These are phyloP conservation scores for Mystacornis crossleyi DNA, from an alignment of 2,113 vertebrate genomes.

Conservation along the genomic window DNA sequence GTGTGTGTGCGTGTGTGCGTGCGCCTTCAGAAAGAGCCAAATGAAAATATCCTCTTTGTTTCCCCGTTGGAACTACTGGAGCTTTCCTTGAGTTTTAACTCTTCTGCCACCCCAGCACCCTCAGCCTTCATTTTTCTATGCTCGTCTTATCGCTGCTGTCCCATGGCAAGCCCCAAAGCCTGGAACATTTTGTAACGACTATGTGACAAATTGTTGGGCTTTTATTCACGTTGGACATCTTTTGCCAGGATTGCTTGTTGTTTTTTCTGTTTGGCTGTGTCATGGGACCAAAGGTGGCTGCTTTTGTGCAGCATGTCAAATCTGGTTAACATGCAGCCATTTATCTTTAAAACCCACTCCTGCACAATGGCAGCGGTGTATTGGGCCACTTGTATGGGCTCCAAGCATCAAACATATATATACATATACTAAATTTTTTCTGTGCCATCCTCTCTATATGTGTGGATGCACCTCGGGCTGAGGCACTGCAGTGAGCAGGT, in stretches of 20 bases:
- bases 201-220: slow-evolving; percentile 86
- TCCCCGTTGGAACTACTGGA: slow-evolving; percentile 37
- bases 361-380: slow-evolving; percentile 77
- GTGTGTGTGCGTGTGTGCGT: neutral
- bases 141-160: slow-evolving; percentile 64
- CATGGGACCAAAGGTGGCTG: slow-evolving; percentile 91
- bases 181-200: slow-evolving; percentile 80
- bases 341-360: slow-evolving; percentile 86
- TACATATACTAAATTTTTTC: neutral
- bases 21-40: slow-evolving; percentile 48
- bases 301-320: slow-evolving; percentile 94
- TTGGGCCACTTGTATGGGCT: slow-evolving; percentile 63
- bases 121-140: neutral
- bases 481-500: slow-evolving; percentile 78
- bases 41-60: slow-evolving; percentile 68
- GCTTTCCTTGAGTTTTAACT: slow-evolving; percentile 67
- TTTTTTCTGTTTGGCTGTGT: slow-evolving; percentile 85
- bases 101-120: slow-evolving; percentile 24
- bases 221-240: slow-evolving; percentile 76
- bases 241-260: slow-evolving; percentile 84
- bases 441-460: slow-evolving; percentile 49
- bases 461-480: slow-evolving; percentile 45
- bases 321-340: slow-evolving; percentile 91
- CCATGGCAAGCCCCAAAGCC: slow-evolving; percentile 77
- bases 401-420: slow-evolving; percentile 25